Evolutionary conservation across 1,140 invertebrate species (phyloP), one percentile per base, ranked within the genome.

Genomic region (Drosophila eugracilis): DNA sequence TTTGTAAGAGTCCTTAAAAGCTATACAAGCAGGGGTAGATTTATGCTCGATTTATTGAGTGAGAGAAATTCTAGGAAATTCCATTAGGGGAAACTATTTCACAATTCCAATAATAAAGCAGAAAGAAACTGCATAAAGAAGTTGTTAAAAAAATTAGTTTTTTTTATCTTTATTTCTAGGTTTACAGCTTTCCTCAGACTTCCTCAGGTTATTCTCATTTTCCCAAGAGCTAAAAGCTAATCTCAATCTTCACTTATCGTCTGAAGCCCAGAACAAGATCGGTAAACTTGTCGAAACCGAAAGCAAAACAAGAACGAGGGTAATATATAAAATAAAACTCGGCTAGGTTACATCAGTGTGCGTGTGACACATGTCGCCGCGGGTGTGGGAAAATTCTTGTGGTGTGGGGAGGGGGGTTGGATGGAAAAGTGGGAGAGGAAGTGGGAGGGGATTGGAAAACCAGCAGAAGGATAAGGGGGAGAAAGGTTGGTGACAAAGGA

Each of bases 331-430:
- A 50, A 65, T 28, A 67, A 41, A 49, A 42, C 45, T 17, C 12
- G 34, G 24, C 59, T 26, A 65, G 59, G 59, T 66, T 52, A 50
- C 58, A 42, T 26, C 26, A 28, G 62, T 50, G 58, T 45, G 57
- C 49, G 30, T 32, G 71, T 78, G 80, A 80, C 80, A 85, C 63
- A 85, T 85, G 81, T 86, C 76, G 81, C 66, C 62, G 30, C 69
- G 48, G 59, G 63, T 44, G 59, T 19, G 55, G 21, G 21, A 14
- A 55, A 59, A 36, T 26, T 59, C 30, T 12, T 19, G 19, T 3
- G 10, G 10, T 12, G 10, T 1, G 30, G 30, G 30, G 34, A n/a
- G 44, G 30, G 32, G 12, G 32, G 7, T 1, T 9, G 36, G 41
- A n/a, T 1, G 10, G 22, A n/a, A n/a, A n/a, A n/a, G n/a, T n/a